A percentile compares a stretch with the other conserved stretches of the same genome.
Conservation (phyloP, 1,140 invertebrate species). For the Drosophila carrolli region DNA sequence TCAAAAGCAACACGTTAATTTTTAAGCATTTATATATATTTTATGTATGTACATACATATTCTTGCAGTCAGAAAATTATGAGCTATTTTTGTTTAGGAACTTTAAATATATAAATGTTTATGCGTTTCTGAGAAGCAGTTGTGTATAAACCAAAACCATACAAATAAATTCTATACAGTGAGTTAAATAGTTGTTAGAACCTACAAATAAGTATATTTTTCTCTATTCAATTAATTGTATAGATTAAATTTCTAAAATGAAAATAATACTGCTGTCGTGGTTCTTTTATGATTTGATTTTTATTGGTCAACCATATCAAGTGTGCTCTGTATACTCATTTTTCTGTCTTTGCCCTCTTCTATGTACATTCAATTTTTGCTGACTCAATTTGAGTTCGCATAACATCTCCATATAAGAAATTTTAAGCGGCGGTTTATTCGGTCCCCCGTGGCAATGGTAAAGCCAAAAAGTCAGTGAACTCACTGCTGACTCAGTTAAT, state of each 20-base stretch:
- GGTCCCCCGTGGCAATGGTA: background rate
- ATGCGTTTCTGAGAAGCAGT: constrained; percentile 1
- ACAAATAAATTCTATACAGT: background rate
- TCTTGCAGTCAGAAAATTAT: background rate
- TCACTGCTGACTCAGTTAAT: constrained; percentile 5
- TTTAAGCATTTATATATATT: background rate
- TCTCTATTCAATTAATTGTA: background rate
- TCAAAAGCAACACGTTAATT: background rate
- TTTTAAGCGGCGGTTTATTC: no score
- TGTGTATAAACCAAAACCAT: background rate
- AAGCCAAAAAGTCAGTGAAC: constrained; percentile 5
- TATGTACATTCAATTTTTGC: background rate
- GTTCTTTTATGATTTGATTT: background rate
- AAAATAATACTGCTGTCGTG: no score
- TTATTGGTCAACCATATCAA: background rate
- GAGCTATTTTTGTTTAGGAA: background rate
- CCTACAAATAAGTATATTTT: background rate
- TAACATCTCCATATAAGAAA: constrained; percentile 3
- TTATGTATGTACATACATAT: no score
- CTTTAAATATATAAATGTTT: background rate
- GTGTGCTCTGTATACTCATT: background rate
- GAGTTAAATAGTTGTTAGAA: no score
- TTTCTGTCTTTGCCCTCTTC: background rate
- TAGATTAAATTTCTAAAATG: no score
- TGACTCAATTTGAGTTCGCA: background rate